These are phyloP conservation scores for Paramuricea clavata DNA, from an alignment of 92 coral and sea anemone species.

Conservation along the genomic window DNA sequence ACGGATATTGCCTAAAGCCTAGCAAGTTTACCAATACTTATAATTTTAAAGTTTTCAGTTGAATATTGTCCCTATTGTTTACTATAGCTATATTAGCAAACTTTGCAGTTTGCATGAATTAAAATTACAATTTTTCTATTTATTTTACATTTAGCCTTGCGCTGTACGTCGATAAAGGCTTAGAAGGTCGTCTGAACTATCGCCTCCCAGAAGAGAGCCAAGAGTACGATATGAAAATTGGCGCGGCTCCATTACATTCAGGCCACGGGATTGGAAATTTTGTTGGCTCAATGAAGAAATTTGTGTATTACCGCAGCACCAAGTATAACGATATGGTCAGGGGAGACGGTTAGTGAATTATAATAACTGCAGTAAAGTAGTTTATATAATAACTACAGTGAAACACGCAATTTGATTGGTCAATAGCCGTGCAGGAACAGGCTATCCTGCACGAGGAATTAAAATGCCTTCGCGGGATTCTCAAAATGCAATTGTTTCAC, in stretches of 20 bases:
- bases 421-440: too few species aligned
- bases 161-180: conserved; percentile 20
- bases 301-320: conserved; percentile 25
- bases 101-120: too few species aligned
- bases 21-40: too few species aligned
- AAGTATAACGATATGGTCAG: conserved; percentile 31
- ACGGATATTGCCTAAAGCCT: too few species aligned
- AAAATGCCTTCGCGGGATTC: too few species aligned
- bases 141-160: neutral
- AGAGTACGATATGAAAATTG: neutral
- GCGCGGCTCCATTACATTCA: conserved; percentile 4
- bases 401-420: too few species aligned
- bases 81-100: neutral
- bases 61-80: too few species aligned
- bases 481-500: too few species aligned
- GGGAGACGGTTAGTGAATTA: conserved; percentile 26
- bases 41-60: too few species aligned
- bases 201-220: conserved; percentile 13
- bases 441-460: too few species aligned
- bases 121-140: neutral
- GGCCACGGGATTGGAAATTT: neutral
- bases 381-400: too few species aligned
- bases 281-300: conserved; percentile 25
- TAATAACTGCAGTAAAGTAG: too few species aligned
- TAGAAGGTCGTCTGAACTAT: neutral